Evolutionary conservation across 1,140 invertebrate genomes (phyloP).

Genomic region (Trichoplusia ni): DNA sequence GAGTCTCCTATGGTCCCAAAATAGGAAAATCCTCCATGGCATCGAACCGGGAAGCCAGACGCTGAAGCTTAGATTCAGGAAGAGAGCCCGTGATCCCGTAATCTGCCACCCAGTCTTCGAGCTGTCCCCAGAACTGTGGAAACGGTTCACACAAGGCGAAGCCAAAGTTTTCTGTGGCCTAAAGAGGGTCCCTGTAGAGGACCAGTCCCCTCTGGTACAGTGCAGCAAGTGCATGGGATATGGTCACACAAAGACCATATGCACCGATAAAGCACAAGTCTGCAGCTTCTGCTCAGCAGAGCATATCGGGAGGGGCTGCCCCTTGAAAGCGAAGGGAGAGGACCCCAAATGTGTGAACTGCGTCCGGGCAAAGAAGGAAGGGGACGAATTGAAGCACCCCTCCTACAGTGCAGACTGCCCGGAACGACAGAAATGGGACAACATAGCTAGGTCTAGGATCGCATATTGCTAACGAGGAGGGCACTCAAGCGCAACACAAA

Average conservation of each 20-base stretch:
- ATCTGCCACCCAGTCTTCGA: too few species aligned
- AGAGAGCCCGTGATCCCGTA: too few species aligned
- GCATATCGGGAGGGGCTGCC: too few species aligned
- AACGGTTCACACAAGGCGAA: too few species aligned
- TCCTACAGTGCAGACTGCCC: constrained; percentile 13
- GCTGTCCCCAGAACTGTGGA: too few species aligned
- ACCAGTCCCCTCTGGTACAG: constrained; percentile 15
- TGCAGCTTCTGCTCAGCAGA: constrained; percentile 36
- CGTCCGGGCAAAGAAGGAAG: not conserved
- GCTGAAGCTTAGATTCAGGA: too few species aligned
- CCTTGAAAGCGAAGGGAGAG: not conserved
- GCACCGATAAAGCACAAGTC: not conserved
- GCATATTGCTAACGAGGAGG: constrained; percentile 38
- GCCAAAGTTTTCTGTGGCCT: too few species aligned
- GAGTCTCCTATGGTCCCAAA: too few species aligned
- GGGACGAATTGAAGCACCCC: not conserved
- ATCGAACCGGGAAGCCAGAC: too few species aligned
- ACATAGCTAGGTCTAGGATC: constrained; percentile 1
- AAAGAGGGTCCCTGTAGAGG: not conserved
- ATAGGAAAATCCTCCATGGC: too few species aligned
- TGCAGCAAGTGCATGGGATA: constrained; percentile 24
- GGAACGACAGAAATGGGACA: constrained; percentile 19
- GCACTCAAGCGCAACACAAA: not conserved
- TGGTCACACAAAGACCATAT: constrained; percentile 13
- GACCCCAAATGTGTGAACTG: constrained; percentile 24